These are phyloP conservation scores for Oryzias curvinotus DNA, from an alignment of 2,113 vertebrate genomes.

Conservation along the genomic window DNA sequence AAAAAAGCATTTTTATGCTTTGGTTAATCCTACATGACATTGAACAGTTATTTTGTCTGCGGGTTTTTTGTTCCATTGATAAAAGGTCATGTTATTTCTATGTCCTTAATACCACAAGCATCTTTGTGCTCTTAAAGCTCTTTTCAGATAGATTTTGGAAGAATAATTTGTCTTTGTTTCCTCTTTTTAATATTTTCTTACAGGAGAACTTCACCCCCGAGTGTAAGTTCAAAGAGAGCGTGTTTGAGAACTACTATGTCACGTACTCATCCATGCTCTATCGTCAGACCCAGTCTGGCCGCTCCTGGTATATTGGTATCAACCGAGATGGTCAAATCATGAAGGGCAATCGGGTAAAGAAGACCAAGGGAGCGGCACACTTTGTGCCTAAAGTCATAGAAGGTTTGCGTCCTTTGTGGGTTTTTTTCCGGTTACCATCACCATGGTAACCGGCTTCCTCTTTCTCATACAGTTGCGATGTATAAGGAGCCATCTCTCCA, in stretches of 20 bases:
- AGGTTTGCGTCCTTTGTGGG: constrained; percentile 72
- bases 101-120: constrained; percentile 18
- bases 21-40: too few species aligned
- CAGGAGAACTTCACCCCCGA: constrained; percentile 90
- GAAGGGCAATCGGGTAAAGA: constrained; percentile 89
- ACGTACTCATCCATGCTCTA: constrained; percentile 92
- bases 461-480: constrained; percentile 77
- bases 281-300: constrained; percentile 86
- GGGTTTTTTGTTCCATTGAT: constrained; percentile 19
- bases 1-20: too few species aligned
- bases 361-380: constrained; percentile 88
- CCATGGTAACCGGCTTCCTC: constrained; percentile 23
- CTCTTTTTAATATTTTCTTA: constrained; percentile 25
- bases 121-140: constrained; percentile 37
- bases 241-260: constrained; percentile 93
- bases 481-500: constrained; percentile 90
- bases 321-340: constrained; percentile 87
- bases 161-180: constrained; percentile 6
- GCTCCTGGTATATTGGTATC: constrained; percentile 90
- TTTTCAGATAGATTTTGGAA: constrained; percentile 27
- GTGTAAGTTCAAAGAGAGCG: constrained; percentile 92
- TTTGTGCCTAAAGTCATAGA: constrained; percentile 92
- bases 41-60: background rate
- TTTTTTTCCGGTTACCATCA: background rate
- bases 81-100: constrained; percentile 38